phyloP scores from a whole-genome alignment of 2,888 invertebrate species.

The Cyclophora albipunctata region DNA sequence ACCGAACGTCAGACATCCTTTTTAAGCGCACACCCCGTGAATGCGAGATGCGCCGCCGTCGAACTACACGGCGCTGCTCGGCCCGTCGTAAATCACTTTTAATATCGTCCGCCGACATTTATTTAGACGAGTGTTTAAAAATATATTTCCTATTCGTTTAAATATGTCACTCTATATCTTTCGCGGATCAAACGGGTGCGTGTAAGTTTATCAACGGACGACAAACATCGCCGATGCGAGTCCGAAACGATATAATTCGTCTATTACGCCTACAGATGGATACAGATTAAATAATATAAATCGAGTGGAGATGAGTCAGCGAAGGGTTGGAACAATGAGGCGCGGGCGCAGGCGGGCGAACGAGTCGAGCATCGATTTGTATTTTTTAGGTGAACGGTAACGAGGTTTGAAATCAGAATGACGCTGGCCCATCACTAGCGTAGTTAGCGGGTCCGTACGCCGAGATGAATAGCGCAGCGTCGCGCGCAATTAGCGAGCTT shows the following conservation, averaged over 20 bases:
- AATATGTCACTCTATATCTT: slow-evolving; percentile 45
- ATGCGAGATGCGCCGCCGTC: slow-evolving; percentile 42
- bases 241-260: slow-evolving; percentile 54
- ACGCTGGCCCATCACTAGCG: slow-evolving; percentile 48
- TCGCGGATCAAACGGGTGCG: slow-evolving; percentile 32
- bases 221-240: slow-evolving; percentile 44
- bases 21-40: slow-evolving; percentile 48
- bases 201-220: slow-evolving; percentile 48
- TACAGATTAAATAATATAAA: slow-evolving; percentile 69
- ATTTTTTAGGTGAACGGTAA: slow-evolving; percentile 48
- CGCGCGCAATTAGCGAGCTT: slow-evolving; percentile 48
- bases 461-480: slow-evolving; percentile 43
- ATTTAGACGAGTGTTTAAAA: slow-evolving; percentile 39
- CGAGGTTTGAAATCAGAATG: slow-evolving; percentile 68
- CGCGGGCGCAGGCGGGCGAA: slow-evolving; percentile 21
- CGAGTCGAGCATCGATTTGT: slow-evolving; percentile 21
- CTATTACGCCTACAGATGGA: slow-evolving; percentile 57
- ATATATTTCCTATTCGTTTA: slow-evolving; percentile 42
- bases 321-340: slow-evolving; percentile 49
- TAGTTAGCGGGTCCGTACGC: slow-evolving; percentile 41
- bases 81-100: slow-evolving; percentile 37
- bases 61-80: slow-evolving; percentile 14
- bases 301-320: slow-evolving; percentile 62
- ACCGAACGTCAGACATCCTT: slow-evolving; percentile 56
- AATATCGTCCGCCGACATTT: slow-evolving; percentile 39